Conservation (phyloP, 2,797 vertebrate species). For the Natrix natrix region DNA sequence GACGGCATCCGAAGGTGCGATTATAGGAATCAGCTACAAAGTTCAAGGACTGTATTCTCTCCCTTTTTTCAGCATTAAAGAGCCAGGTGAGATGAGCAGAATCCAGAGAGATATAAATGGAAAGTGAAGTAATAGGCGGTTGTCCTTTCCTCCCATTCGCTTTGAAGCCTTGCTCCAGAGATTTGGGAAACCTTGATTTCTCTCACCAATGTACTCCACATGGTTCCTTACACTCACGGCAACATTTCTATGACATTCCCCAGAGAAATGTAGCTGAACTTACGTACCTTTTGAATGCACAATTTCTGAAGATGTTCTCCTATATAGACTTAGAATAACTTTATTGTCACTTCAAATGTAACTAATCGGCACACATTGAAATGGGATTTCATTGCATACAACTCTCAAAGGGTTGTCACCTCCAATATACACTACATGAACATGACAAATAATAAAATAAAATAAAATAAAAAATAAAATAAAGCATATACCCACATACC, state of each 20-base stretch:
- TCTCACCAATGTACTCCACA: not conserved
- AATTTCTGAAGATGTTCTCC: not conserved
- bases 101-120: not conserved
- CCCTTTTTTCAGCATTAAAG: not conserved
- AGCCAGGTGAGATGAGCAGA: not conserved
- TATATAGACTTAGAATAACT: not conserved
- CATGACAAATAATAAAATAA: no score
- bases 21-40: not conserved
- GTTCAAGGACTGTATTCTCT: not conserved
- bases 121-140: not conserved
- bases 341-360: not conserved
- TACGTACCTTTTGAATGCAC: not conserved
- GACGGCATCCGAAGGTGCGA: not conserved
- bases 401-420: not conserved
- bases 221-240: not conserved
- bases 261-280: not conserved
- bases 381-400: not conserved
- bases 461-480: no score
- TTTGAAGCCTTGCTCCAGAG: not conserved
- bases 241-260: not conserved
- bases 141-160: not conserved
- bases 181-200: not conserved
- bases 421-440: not conserved
- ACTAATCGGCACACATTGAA: not conserved
- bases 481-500: no score